Percentiles rank a stretch among this genome's conserved stretches.
Evolutionary conservation across 2,888 invertebrate genomes (phyloP).

Genomic region (Zele albiditarsus): DNA sequence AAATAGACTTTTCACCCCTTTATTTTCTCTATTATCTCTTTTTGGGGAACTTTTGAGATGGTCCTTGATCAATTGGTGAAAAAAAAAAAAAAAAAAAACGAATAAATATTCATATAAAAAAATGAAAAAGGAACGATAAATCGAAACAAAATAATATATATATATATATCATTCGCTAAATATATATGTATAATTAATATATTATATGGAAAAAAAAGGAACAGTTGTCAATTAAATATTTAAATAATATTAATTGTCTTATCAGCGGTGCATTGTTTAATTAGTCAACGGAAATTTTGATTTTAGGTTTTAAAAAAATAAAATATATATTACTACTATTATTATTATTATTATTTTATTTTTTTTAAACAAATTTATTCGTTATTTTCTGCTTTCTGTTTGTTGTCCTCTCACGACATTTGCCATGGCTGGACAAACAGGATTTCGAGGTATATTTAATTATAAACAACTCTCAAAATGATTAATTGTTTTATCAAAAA

Average conservation of each 20-base stretch:
- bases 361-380: conserved; percentile 62
- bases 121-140: background rate
- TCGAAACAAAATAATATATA: background rate
- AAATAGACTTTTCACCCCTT: conserved; percentile 9
- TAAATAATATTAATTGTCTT: background rate
- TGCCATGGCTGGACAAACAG: conserved; percentile 79
- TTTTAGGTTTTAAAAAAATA: background rate
- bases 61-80: conserved; percentile 73
- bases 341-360: conserved; percentile 8
- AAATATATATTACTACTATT: conserved; percentile 29
- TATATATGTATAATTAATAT: background rate
- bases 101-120: background rate
- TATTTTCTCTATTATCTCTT: conserved; percentile 58
- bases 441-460: conserved; percentile 85
- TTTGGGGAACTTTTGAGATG: conserved; percentile 75
- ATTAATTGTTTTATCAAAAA: conserved; percentile 67
- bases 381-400: conserved; percentile 79
- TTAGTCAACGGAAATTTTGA: background rate
- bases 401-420: conserved; percentile 80
- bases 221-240: conserved; percentile 20
- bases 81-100: conserved; percentile 20
- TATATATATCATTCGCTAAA: background rate
- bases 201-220: conserved; percentile 12
- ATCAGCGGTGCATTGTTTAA: conserved; percentile 37
- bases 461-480: conserved; percentile 54